phyloP scores from a whole-genome alignment of 1,140 invertebrate species.

The Trypoxylus dichotomus region DNA sequence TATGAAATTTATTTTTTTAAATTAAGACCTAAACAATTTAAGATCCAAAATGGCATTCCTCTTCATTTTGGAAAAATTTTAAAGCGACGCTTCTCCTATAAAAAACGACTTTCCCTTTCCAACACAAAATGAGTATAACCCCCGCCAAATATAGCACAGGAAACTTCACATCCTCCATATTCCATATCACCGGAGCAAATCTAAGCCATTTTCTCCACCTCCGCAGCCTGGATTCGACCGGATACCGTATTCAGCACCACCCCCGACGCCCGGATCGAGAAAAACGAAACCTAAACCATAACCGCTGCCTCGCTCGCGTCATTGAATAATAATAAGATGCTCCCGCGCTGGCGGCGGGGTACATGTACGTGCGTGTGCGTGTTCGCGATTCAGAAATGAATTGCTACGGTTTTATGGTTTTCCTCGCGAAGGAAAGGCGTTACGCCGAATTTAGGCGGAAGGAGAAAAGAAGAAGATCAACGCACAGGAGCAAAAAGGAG shows the following conservation, averaged over 20 bases:
- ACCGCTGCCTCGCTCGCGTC: slow-evolving; percentile 33
- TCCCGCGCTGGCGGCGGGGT: too few relatives aligned
- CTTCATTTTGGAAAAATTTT: too few relatives aligned
- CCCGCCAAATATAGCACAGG: background rate
- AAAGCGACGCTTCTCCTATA: too few relatives aligned
- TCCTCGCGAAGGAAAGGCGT: background rate
- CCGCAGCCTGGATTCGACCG: background rate
- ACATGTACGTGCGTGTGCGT: background rate
- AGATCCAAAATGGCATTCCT: too few relatives aligned
- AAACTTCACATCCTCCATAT: background rate
- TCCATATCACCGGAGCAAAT: background rate
- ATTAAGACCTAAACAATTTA: too few relatives aligned
- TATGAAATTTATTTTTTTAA: too few relatives aligned
- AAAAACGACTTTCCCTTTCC: too few relatives aligned
- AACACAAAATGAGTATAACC: too few relatives aligned
- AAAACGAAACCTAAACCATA: slow-evolving; percentile 25
- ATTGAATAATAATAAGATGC: slow-evolving; percentile 39
- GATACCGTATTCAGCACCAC: background rate
- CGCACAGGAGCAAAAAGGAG: background rate
- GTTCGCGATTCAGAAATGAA: slow-evolving; percentile 34
- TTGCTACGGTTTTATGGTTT: slow-evolving; percentile 34
- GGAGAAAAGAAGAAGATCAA: background rate
- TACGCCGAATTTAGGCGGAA: background rate
- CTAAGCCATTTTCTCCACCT: background rate
- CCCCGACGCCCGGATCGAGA: background rate